Percentiles rank a stretch among this genome's conserved stretches.
Conservation (phyloP, 2,113 vertebrate species). For the Lophura nycthemera region DNA sequence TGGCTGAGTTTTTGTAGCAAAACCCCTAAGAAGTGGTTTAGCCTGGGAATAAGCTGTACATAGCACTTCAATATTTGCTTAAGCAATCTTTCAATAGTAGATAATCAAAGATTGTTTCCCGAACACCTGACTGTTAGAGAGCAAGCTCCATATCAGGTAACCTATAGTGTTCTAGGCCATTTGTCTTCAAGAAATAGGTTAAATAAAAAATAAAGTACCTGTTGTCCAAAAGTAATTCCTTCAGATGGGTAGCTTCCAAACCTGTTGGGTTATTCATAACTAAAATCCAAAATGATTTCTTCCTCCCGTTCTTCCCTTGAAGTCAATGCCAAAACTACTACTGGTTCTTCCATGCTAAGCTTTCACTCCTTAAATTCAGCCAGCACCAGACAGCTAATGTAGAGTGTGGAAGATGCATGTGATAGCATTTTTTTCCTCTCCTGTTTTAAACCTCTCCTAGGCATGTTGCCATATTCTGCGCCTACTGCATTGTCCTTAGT, state of each 20-base stretch:
- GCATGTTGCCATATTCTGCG: background rate
- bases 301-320: background rate
- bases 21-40: background rate
- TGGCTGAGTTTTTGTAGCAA: background rate
- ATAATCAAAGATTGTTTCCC: no score
- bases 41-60: background rate
- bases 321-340: constrained; percentile 1
- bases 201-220: background rate
- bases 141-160: no score
- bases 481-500: background rate
- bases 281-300: constrained; percentile 24
- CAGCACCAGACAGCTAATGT: background rate
- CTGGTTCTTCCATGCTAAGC: background rate
- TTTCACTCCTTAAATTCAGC: constrained; percentile 17
- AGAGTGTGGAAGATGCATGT: background rate
- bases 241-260: constrained; percentile 19
- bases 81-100: no score
- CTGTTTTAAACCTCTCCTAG: background rate
- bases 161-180: no score
- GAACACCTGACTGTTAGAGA: no score
- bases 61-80: background rate
- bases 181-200: background rate
- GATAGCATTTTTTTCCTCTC: background rate
- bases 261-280: constrained; percentile 7
- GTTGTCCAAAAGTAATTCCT: background rate